phyloP scores from a whole-genome alignment of 2,113 vertebrate species.

The Dolichallabes microphthalmus region DNA sequence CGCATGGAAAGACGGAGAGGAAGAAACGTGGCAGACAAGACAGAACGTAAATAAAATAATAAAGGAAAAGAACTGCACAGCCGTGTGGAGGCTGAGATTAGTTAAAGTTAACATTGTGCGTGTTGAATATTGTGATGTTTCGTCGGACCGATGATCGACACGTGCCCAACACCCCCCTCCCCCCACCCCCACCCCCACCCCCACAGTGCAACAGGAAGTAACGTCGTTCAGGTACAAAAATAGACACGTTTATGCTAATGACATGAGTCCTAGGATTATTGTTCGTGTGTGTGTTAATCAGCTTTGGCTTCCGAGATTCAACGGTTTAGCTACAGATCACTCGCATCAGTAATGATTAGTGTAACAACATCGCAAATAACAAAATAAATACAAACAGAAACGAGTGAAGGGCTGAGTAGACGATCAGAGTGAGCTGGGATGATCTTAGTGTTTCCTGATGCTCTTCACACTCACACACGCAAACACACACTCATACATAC shows the following conservation, averaged over 20 bases:
- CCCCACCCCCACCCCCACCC: too few relatives aligned
- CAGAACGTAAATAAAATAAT: not conserved
- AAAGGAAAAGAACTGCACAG: not conserved
- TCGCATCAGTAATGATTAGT: conserved; percentile 76
- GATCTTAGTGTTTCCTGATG: conserved; percentile 35
- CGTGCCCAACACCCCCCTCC: conserved; percentile 26
- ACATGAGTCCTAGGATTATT: conserved; percentile 75
- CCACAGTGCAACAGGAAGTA: conserved; percentile 81
- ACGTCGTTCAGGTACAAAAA: conserved; percentile 85
- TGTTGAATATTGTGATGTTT: conserved; percentile 2
- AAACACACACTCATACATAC: conserved; percentile 19
- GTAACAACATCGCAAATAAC: conserved; percentile 81
- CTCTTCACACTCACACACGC: conserved; percentile 5
- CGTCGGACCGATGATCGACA: not conserved
- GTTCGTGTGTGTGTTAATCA: conserved; percentile 79
- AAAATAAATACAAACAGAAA: conserved; percentile 13
- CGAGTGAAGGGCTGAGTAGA: conserved; percentile 60
- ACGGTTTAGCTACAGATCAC: conserved; percentile 74
- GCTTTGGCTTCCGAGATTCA: conserved; percentile 85
- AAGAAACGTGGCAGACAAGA: not conserved
- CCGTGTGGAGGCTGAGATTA: too few relatives aligned
- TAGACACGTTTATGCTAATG: conserved; percentile 81
- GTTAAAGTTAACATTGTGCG: not conserved
- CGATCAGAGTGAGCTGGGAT: conserved; percentile 53
- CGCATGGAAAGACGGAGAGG: not conserved